Percentiles rank a stretch among this genome's conserved stretches.
phyloP scores from a whole-genome alignment of 2,888 invertebrate species.

The Patella depressa region DNA sequence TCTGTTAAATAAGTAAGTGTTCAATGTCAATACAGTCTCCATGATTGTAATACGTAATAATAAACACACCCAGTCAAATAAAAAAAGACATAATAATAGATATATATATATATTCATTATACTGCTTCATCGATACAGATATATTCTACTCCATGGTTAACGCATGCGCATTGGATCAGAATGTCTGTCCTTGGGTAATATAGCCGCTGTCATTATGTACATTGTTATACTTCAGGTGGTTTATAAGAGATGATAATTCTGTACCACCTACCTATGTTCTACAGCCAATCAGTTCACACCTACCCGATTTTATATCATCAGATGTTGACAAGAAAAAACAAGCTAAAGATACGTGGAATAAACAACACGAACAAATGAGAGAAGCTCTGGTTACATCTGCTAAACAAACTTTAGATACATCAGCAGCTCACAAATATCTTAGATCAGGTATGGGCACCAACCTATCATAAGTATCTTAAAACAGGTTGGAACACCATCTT shows the following conservation, averaged over 20 bases:
- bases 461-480: conserved; percentile 41
- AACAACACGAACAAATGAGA: conserved; percentile 45
- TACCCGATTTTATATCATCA: conserved; percentile 43
- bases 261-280: conserved; percentile 48
- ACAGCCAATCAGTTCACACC: conserved; percentile 44
- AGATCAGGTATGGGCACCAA: conserved; percentile 44
- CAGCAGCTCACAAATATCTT: conserved; percentile 43
- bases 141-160: no score
- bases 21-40: no score
- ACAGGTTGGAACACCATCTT: conserved; percentile 37
- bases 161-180: no score
- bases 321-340: conserved; percentile 38
- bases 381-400: conserved; percentile 39
- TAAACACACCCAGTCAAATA: neutral
- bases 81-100: no score
- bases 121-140: no score
- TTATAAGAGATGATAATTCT: conserved; percentile 46
- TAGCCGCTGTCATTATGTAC: no score
- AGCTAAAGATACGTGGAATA: conserved; percentile 45
- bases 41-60: no score
- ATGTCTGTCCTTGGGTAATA: no score
- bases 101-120: no score
- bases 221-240: conserved; percentile 68
- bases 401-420: conserved; percentile 35
- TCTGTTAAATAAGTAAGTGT: conserved; percentile 41